Percentiles rank a stretch among this genome's conserved stretches.
Conservation (phyloP, 2,113 vertebrate species). For the Oplegnathus fasciatus region DNA sequence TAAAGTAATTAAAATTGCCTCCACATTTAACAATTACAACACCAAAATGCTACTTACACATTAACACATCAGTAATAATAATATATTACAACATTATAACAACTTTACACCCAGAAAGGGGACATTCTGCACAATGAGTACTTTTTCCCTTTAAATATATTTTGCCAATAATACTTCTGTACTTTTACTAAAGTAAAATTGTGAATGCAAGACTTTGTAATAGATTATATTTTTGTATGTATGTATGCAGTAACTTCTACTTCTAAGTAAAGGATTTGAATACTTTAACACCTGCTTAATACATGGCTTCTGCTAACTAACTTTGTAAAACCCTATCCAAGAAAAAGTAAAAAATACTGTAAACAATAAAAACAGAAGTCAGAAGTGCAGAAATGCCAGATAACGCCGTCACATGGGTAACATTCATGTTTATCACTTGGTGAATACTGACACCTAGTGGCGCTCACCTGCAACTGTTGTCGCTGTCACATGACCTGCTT, state of each 20-base stretch:
- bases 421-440: neutral
- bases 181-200: neutral
- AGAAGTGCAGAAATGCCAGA: neutral
- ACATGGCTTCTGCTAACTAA: no score
- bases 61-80: neutral
- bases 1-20: neutral
- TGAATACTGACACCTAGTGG: constrained; percentile 36
- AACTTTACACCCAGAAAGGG: no score
- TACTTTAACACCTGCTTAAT: no score
- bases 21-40: no score
- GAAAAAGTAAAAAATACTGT: neutral
- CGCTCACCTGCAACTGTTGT: neutral
- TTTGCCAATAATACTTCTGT: neutral
- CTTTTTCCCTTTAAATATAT: neutral
- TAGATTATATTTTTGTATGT: no score
- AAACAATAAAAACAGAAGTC: neutral
- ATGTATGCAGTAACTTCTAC: no score
- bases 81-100: neutral
- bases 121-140: no score
- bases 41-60: neutral
- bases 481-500: constrained; percentile 18
- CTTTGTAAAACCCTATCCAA: neutral
- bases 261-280: no score
- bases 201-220: neutral
- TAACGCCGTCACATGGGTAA: neutral